These are phyloP conservation scores for Synanceia verrucosa DNA, from an alignment of 2,797 vertebrate species.

Conservation along the genomic window DNA sequence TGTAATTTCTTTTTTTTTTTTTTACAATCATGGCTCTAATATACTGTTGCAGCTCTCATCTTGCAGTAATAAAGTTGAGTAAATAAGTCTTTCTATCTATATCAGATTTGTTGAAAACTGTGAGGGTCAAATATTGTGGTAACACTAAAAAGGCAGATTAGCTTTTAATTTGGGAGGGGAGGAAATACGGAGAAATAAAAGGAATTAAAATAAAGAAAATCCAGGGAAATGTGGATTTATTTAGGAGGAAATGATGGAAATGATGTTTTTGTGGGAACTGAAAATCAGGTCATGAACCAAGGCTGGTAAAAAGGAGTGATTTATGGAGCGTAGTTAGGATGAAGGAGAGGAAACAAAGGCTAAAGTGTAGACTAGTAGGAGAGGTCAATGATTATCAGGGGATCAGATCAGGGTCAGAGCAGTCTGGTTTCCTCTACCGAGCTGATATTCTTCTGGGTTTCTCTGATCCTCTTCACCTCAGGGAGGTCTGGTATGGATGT, in stretches of 20 bases:
- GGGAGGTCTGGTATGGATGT: slow-evolving; percentile 94
- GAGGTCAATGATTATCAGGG: slow-evolving; percentile 5
- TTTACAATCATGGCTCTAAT: no score
- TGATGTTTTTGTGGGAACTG: not conserved
- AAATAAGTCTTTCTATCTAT: no score
- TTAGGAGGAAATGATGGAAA: not conserved
- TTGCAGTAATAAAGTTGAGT: no score
- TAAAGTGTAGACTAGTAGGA: not conserved
- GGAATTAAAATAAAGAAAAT: no score
- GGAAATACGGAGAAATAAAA: no score
- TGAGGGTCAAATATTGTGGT: no score
- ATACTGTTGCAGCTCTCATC: no score
- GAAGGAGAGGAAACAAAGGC: slow-evolving; percentile 23
- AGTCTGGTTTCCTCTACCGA: slow-evolving; percentile 85
- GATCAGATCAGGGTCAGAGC: slow-evolving; percentile 22
- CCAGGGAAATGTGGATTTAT: not conserved
- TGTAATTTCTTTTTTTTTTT: no score
- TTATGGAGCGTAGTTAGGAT: slow-evolving; percentile 52
- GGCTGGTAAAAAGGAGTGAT: slow-evolving; percentile 1
- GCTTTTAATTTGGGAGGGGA: no score
- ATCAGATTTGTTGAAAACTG: no score
- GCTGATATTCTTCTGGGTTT: slow-evolving; percentile 99
- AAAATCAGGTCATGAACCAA: not conserved
- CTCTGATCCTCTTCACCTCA: slow-evolving; percentile 93
- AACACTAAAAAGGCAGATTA: no score